These are phyloP conservation scores for Circaetus gallicus DNA, from an alignment of 2,113 vertebrate species.

Conservation along the genomic window DNA sequence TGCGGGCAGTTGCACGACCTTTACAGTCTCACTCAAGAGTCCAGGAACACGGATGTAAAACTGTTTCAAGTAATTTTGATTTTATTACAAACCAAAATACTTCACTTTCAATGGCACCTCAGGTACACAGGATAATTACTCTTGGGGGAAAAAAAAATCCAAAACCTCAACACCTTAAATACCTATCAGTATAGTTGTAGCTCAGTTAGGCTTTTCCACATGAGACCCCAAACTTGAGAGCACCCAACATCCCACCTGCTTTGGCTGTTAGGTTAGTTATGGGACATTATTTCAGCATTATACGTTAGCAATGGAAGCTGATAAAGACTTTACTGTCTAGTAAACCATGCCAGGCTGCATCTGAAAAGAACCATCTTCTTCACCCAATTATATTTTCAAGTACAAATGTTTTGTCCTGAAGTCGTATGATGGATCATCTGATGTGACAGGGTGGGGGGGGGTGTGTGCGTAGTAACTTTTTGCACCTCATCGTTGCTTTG, in stretches of 20 bases:
- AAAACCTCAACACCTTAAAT: background rate
- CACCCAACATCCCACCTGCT: background rate
- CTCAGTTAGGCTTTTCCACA: background rate
- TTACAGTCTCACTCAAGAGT: background rate
- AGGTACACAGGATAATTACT: background rate
- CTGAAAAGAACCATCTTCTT: background rate
- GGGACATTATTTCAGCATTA: background rate
- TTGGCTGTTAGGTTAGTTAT: background rate
- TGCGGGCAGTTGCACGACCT: background rate
- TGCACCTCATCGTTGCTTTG: background rate
- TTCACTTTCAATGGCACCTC: background rate
- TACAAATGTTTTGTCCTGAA: rapidly evolving
- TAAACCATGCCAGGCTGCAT: background rate
- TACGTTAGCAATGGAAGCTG: background rate
- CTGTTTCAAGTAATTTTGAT: background rate
- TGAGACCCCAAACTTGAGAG: background rate
- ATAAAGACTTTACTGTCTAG: background rate
- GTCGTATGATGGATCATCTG: rapidly evolving
- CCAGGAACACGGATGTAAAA: background rate
- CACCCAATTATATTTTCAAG: background rate
- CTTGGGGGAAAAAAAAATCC: background rate
- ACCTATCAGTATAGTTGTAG: background rate
- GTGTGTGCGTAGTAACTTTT: too few relatives aligned
- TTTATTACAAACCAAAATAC: constrained; percentile 47
- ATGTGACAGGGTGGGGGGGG: rapidly evolving